These are phyloP conservation scores for Pontoporia blainvillei DNA, from an alignment of 2,113 vertebrate genomes.

Conservation along the genomic window DNA sequence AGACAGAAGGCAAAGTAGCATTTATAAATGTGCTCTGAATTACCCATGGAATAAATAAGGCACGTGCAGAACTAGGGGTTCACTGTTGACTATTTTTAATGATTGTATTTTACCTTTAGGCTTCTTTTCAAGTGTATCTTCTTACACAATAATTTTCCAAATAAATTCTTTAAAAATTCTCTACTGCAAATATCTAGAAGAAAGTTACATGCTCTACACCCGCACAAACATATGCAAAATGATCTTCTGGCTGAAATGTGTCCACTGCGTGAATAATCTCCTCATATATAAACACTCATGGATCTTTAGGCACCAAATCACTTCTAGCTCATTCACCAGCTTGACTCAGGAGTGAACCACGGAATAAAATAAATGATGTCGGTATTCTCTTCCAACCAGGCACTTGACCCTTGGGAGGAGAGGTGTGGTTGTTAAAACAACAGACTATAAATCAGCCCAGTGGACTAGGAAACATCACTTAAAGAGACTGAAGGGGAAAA, in stretches of 20 bases:
- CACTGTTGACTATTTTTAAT: neutral
- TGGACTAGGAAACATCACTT: neutral
- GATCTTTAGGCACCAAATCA: neutral
- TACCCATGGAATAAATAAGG: neutral
- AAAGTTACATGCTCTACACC: accelerated
- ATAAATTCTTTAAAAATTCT: neutral
- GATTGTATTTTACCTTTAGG: neutral
- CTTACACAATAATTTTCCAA: neutral
- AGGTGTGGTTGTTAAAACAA: neutral
- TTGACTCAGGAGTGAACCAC: neutral
- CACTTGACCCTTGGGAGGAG: neutral
- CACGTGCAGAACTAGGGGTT: accelerated
- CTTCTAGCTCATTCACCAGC: neutral
- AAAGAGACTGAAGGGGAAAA: neutral
- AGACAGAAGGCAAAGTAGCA: neutral
- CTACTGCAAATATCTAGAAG: neutral
- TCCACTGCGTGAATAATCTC: neutral
- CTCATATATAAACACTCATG: accelerated
- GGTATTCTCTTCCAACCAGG: neutral
- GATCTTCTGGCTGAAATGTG: neutral
- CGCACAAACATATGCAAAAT: neutral
- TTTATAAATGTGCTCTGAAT: neutral
- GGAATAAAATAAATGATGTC: neutral
- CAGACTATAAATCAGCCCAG: neutral
- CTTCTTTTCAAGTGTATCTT: neutral